A percentile compares a stretch with the other conserved stretches of the same genome.
Evolutionary conservation across 2,113 vertebrate genomes (phyloP).

Genomic region (Alces alces): DNA sequence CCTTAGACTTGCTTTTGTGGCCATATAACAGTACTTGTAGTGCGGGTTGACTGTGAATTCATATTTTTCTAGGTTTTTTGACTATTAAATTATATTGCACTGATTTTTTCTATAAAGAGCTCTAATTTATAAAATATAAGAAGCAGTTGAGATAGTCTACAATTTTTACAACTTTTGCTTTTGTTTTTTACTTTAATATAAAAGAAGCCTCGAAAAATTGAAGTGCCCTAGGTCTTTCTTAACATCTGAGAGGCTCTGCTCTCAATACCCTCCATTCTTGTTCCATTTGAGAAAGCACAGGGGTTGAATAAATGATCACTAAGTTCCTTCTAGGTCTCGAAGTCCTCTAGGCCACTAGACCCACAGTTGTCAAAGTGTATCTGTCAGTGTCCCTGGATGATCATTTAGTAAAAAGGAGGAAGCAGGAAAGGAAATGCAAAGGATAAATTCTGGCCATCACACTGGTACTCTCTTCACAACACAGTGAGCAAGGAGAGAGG

Average conservation of each 20-base stretch:
- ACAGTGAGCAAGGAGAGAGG: not conserved
- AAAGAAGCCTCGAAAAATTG: not conserved
- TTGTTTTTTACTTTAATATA: not conserved
- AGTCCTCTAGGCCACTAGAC: too few relatives aligned
- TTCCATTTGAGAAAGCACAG: not conserved
- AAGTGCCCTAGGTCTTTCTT: not conserved
- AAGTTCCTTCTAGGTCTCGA: not conserved
- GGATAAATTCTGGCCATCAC: not conserved
- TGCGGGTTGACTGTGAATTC: not conserved
- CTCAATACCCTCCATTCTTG: not conserved
- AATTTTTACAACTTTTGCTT: not conserved
- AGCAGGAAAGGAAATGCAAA: not conserved
- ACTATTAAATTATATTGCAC: not conserved
- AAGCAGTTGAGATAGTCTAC: not conserved
- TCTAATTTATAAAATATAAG: not conserved
- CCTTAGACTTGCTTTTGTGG: not conserved
- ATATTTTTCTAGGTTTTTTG: not conserved
- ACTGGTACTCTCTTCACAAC: fast-evolving
- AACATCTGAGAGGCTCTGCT: not conserved
- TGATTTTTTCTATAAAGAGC: not conserved
- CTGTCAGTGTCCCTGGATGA: not conserved
- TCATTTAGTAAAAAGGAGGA: not conserved
- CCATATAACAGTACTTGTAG: too few relatives aligned
- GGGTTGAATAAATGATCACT: not conserved
- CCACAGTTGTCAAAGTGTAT: not conserved